Base-by-base conservation (phyloP, 2,113 vertebrate species). In the Balaeniceps rex region DNA sequence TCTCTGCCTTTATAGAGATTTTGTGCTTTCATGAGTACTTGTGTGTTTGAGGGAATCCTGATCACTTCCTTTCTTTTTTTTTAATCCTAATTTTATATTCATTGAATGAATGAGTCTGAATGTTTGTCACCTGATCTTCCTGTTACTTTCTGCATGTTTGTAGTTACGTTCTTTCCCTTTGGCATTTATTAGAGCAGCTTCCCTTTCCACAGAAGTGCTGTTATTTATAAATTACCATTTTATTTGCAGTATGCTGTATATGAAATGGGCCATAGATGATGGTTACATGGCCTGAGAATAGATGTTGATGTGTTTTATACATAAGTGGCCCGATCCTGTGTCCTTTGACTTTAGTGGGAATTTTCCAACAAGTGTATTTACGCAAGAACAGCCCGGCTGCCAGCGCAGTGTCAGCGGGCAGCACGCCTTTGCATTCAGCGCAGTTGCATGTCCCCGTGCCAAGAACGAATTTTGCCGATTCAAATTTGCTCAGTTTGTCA, bases 291-390 rank as follows among this genome's bases (percentile, higher is more conserved):
- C 95, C 95, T 93, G 88, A 93, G 97, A 97, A 80, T 7, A 85
- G 68, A 98, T 63, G 96, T 97, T 91, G 57, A 83, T 70, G 82
- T 91, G 49, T 75, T 98, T 93, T 97, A 91, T 71, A 88, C 97
- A 96, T 93, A 95, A 87, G 77, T 80, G 94, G 63, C 71, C 80
- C 74, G 47, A 85, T 94, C 75, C 74, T n/a, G 33, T 46, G 54
- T 88, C 92, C 80, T 55, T 75, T 94, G 86, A 78, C 88, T 97
- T 58, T 11, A 34, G 44, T 14, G 66, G 75, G 83, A 89, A 84
- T 72, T 93, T 72, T 95, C 78, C 44, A 10, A 71, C 72, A 58
- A 52, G 57, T 9, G 36, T 65, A 34, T 89, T 76, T 46, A 49
- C 3, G 16, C 61, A 80, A 52, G 88, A 26, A 16, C 47, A 18